Evolutionary conservation across 35 echinoderm and acorn worm species (phyloP).

Genomic region (Eucidaris tribuloides): DNA sequence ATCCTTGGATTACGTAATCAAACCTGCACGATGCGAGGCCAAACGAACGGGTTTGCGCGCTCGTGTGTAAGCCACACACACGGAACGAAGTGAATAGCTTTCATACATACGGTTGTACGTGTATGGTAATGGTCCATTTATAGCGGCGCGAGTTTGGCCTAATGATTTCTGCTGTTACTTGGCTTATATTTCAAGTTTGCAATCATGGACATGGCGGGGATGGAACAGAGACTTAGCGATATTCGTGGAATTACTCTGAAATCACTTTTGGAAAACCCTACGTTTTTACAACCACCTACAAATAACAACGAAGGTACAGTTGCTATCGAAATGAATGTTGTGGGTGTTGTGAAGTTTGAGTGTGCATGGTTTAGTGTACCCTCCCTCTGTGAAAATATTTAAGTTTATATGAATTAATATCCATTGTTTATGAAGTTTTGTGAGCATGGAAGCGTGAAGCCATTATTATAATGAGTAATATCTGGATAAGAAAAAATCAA

Average conservation of each 20-base stretch:
- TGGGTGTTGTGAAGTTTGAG: not conserved
- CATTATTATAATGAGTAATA: not conserved
- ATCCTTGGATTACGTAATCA: too few species aligned
- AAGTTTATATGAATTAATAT: too few species aligned
- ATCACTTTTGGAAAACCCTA: conserved; percentile 71
- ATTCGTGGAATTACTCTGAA: conserved; percentile 88
- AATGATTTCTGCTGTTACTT: too few species aligned
- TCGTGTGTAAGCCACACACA: too few species aligned
- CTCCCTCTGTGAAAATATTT: not conserved
- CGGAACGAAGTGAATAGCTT: too few species aligned
- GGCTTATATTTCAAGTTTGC: too few species aligned
- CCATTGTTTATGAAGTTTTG: too few species aligned
- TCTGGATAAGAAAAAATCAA: not conserved
- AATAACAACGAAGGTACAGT: conserved; percentile 6
- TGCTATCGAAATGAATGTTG: not conserved
- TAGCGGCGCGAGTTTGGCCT: too few species aligned
- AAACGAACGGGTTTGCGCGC: too few species aligned
- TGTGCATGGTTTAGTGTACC: not conserved
- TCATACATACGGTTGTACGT: too few species aligned
- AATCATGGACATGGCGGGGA: conserved; percentile 26
- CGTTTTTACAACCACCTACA: conserved; percentile 27
- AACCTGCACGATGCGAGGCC: too few species aligned
- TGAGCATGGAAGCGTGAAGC: not conserved
- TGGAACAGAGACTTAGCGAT: conserved; percentile 39
- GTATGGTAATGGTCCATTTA: too few species aligned